phyloP scores from a whole-genome alignment of 2,113 vertebrate species.

The Puffinus mauretanicus region DNA sequence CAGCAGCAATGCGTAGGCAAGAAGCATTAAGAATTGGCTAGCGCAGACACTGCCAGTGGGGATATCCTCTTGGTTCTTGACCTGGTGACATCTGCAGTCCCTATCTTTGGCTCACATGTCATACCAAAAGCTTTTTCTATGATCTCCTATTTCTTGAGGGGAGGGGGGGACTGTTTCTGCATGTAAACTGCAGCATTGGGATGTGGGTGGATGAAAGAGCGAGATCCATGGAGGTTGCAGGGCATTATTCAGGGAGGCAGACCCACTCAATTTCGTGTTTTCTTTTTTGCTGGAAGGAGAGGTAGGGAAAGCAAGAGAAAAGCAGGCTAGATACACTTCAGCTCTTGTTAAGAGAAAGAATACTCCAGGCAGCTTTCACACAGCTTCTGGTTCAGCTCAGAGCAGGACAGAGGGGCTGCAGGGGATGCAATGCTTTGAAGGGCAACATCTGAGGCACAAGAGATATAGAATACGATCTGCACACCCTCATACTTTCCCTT shows the following conservation, averaged over 20 bases:
- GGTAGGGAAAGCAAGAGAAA: background rate
- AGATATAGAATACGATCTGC: background rate
- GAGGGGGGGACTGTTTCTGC: background rate
- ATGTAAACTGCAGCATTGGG: background rate
- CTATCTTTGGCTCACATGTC: background rate
- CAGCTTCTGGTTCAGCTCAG: background rate
- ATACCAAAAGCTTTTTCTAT: background rate
- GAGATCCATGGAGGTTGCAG: background rate
- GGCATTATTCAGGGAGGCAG: background rate
- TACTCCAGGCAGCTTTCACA: background rate
- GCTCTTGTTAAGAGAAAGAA: background rate
- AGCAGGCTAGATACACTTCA: background rate
- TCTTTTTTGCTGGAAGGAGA: background rate
- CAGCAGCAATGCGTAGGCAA: rapidly evolving
- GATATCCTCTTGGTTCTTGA: background rate
- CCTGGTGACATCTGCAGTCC: background rate
- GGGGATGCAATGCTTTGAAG: background rate
- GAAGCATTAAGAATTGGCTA: background rate
- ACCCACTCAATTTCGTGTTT: background rate
- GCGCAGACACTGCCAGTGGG: rapidly evolving
- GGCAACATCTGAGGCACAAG: background rate
- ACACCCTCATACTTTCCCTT: background rate
- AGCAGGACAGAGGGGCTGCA: background rate
- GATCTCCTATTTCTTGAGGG: background rate
- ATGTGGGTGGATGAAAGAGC: background rate